Evolutionary conservation across 2,113 vertebrate species (phyloP).

Genomic region (Anarhynchus alexandrinus): DNA sequence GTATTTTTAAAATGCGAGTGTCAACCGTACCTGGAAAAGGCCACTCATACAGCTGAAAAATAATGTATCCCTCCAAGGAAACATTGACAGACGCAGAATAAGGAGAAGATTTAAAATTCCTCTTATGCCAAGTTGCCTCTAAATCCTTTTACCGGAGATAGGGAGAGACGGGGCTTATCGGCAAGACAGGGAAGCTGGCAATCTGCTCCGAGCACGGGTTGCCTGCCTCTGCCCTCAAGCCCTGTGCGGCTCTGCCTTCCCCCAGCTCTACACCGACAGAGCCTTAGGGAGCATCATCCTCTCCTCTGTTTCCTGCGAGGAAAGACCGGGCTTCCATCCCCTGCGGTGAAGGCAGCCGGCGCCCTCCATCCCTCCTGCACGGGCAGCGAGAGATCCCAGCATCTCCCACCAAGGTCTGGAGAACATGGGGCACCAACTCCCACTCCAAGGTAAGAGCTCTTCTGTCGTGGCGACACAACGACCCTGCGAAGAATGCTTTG

Average conservation of each 20-base stretch:
- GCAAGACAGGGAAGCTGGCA: background rate
- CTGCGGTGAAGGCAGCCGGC: rapidly evolving
- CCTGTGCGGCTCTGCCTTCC: background rate
- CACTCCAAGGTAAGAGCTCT: background rate
- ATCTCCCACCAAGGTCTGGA: background rate
- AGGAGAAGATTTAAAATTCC: background rate
- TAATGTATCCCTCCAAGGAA: background rate
- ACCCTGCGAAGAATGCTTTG: background rate
- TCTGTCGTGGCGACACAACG: rapidly evolving
- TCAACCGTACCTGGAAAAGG: background rate
- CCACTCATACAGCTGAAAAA: background rate
- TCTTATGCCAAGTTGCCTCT: background rate
- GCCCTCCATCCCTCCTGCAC: background rate
- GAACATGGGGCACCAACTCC: background rate
- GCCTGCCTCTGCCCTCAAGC: background rate
- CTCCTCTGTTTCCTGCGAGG: background rate
- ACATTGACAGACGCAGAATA: background rate
- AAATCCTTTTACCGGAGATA: background rate
- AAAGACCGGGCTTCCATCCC: background rate
- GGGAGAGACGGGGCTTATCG: background rate
- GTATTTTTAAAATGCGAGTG: background rate
- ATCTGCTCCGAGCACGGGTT: rapidly evolving
- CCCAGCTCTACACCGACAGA: background rate
- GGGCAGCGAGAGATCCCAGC: background rate
- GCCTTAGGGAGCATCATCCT: background rate